Base-by-base conservation (phyloP, 2,113 vertebrate species). In the Loxodonta africana region DNA sequence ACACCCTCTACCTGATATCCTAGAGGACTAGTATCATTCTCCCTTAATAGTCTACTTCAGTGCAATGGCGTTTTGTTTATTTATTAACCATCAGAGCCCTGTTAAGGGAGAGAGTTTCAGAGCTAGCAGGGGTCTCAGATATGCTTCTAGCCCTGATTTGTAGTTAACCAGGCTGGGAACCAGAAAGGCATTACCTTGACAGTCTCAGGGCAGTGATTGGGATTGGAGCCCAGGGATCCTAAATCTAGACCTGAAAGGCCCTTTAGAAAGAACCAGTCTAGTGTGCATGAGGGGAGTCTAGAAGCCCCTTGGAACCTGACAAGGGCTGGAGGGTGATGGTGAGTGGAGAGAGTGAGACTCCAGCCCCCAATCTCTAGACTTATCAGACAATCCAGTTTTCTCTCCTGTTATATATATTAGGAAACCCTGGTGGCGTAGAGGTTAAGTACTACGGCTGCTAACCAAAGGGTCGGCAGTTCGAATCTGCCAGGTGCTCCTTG, bases 31-130 rank as follows among this genome's bases (percentile, higher is more conserved):
- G 65, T 76, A 30, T 30, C 65, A 46, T 93, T 86, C 95, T 51
- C 85, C 51, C 17, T 82, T 48, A 65, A 84, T 91, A 91, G 71
- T 88, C 65, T 81, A 33, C 53, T 83, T 30, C 51, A 77, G 3
- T 48, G 17, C 33, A 82, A 33, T 81, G 88, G 57, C 60, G 41
- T 69, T 62, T 95, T 57, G 84, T 67, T 53, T 51, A 86, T 74
- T 95, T 44, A 81, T 94, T 90, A 88, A 60, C 73, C 44, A 25
- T 74, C 53, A 51, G 30, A 74, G 63, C 85, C 67, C 62, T 87
- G 67, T 74, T 92, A 95, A 80, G 83, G 65, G 80, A 48, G 25
- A 23, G 48, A 33, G 26, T 74, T 18, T 71, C 57, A 69, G 62
- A 94, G 46, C 51, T 30, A 25, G 17, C 67, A 83, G 63, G 44